Evolutionary conservation across 1,140 invertebrate species (phyloP).

Genomic region (Asobara japonica): DNA sequence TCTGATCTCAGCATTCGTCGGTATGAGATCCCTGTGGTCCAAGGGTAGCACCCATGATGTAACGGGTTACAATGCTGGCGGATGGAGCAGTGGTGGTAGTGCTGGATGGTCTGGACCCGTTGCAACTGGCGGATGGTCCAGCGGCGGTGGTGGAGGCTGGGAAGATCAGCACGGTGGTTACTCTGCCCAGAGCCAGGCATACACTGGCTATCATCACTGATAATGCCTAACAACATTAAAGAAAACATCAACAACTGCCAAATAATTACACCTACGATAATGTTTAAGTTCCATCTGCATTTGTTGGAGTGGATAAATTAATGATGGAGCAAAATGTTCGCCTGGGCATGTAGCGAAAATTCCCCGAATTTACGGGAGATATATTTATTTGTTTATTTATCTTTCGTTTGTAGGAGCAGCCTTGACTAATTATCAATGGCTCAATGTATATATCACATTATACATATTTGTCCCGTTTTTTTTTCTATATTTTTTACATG

Average conservation of each 20-base stretch:
- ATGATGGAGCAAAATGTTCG: neutral
- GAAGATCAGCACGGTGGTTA: slow-evolving; percentile 38
- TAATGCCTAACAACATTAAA: neutral
- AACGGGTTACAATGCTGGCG: slow-evolving; percentile 57
- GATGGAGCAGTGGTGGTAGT: slow-evolving; percentile 51
- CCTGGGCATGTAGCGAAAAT: slow-evolving; percentile 6
- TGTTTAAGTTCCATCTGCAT: neutral
- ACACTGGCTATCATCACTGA: slow-evolving; percentile 38
- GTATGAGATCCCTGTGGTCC: slow-evolving; percentile 66
- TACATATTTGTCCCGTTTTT: slow-evolving; percentile 15
- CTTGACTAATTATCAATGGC: slow-evolving; percentile 11
- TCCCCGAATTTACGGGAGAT: neutral
- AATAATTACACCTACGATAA: slow-evolving; percentile 14
- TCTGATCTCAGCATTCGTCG: slow-evolving; percentile 71
- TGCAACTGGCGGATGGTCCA: slow-evolving; percentile 54
- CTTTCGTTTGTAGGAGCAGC: slow-evolving; percentile 15
- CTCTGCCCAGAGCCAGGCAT: slow-evolving; percentile 38
- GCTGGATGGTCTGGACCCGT: slow-evolving; percentile 51
- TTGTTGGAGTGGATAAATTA: neutral
- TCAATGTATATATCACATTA: slow-evolving; percentile 27
- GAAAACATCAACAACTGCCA: neutral
- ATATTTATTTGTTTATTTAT: slow-evolving; percentile 30
- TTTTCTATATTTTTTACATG: slow-evolving; percentile 16
- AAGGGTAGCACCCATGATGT: slow-evolving; percentile 54
- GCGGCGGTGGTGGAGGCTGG: slow-evolving; percentile 45